Evolutionary conservation across 2,797 vertebrate genomes (phyloP).

Genomic region (Macrochelys suwanniensis): DNA sequence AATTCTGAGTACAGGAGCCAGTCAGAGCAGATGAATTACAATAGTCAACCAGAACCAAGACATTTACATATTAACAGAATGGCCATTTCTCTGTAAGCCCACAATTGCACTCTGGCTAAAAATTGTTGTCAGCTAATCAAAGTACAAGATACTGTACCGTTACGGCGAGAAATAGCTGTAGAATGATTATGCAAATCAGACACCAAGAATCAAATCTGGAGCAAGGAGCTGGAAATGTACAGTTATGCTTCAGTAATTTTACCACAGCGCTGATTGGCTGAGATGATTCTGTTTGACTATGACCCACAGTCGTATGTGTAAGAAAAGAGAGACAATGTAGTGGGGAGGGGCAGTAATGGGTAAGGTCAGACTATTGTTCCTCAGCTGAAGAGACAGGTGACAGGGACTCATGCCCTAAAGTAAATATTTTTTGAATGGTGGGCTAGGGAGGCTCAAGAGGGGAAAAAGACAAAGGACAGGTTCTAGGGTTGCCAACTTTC

Average conservation of each 20-base stretch:
- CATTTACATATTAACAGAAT: background rate
- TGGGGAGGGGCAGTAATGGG: background rate
- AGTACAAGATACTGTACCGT: background rate
- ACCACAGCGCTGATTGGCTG: background rate
- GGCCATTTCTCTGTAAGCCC: background rate
- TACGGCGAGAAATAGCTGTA: background rate
- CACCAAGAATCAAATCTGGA: rapidly evolving
- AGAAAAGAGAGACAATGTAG: background rate
- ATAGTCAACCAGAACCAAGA: background rate
- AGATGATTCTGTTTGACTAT: background rate
- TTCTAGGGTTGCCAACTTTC: background rate
- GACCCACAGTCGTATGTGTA: background rate
- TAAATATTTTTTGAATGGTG: background rate
- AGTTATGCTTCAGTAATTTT: background rate
- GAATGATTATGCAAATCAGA: slow-evolving; percentile 23
- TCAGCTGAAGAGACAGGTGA: background rate
- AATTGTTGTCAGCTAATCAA: background rate
- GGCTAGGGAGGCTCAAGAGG: background rate
- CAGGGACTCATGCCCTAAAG: background rate
- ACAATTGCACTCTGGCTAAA: background rate
- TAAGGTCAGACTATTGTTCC: background rate
- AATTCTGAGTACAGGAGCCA: background rate
- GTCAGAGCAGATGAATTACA: background rate
- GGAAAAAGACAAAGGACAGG: background rate
- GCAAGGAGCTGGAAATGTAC: background rate